phyloP scores from a whole-genome alignment of 92 coral and sea anemone species.

The Parazoanthus atlanticus region DNA sequence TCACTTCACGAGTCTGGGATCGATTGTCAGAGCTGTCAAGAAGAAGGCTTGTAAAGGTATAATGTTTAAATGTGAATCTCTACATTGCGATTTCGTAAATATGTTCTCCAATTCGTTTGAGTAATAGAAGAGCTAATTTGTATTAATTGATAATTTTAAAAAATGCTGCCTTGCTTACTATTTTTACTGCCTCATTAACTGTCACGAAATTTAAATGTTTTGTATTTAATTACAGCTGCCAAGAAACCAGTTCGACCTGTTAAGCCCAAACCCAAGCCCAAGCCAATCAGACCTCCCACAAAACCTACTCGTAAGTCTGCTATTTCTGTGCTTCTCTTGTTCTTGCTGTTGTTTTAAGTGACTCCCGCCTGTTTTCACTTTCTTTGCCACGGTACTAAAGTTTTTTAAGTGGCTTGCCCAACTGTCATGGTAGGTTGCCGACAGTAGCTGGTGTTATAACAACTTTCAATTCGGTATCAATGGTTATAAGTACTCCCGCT shows the following conservation, averaged over 20 bases:
- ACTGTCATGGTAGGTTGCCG: no score
- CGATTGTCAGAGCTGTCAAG: slow-evolving; percentile 25
- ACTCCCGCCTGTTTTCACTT: no score
- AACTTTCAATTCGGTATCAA: no score
- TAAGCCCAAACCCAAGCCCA: slow-evolving; percentile 21
- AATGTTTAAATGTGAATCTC: neutral
- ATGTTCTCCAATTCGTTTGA: neutral
- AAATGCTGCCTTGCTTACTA: neutral
- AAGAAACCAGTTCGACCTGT: slow-evolving; percentile 26
- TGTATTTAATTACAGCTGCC: neutral
- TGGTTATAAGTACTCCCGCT: no score
- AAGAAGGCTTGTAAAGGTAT: slow-evolving; percentile 28
- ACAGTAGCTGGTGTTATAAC: no score
- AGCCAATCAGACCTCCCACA: slow-evolving; percentile 26
- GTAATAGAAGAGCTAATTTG: neutral
- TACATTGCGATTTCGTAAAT: neutral
- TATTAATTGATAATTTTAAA: neutral
- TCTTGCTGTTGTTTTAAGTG: neutral
- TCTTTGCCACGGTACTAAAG: no score
- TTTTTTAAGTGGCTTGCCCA: no score
- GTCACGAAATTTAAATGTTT: neutral
- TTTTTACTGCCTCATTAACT: neutral
- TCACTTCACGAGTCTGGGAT: slow-evolving; percentile 28
- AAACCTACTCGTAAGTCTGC: slow-evolving; percentile 28
- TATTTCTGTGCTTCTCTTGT: neutral